Evolutionary conservation across 2,113 vertebrate genomes (phyloP), one percentile per base, ranked within the genome.

Genomic region (rabbit (Oryctolagus cuniculus)): DNA sequence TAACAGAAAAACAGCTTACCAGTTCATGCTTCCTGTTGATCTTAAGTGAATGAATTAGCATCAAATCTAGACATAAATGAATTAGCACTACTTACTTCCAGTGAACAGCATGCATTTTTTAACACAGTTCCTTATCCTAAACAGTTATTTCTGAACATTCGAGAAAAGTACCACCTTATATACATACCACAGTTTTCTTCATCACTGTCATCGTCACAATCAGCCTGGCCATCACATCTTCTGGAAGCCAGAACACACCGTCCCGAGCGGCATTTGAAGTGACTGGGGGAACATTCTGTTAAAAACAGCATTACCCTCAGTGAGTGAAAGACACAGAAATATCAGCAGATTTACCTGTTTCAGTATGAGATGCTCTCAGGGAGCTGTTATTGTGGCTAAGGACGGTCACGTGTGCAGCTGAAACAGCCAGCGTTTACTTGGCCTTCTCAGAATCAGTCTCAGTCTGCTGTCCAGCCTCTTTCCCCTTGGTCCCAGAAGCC

Each of bases 181-280:
- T n/a, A 96, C 98, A 97, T 98, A 99, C 99, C 99, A 36, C 99
- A 99, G 97, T 99, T 98, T 66, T 99, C 99, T 96, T 99, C 99
- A 44, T 99, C 99, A 11, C 99, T 99, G n/a, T 98, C 98, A 92
- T 99, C 99, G 3, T 99, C 99, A 90, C 99, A 99, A 97, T 99
- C 99, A 79, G 98, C 98, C 91, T 99, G 99, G 34, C 99, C 99
- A 15, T 99, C 99, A 44, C 99, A 99, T 85, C 99, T 99, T 88
- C 99, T 99, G 96, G 98, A 98, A 2, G 98, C 98, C 96, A 99
- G 98, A 49, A 99, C 99, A 51, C 99, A 99, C 49, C 99, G 98
- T 6, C 99, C 99, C 0, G 99, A 99, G 6, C 94, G 98, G 75
- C 99, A 99, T 97, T 99, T 99, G 98, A 99, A 99, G 98, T 99